These are phyloP conservation scores for Cordylochernes scorpioides DNA, from an alignment of 2,888 invertebrate species.

Conservation along the genomic window DNA sequence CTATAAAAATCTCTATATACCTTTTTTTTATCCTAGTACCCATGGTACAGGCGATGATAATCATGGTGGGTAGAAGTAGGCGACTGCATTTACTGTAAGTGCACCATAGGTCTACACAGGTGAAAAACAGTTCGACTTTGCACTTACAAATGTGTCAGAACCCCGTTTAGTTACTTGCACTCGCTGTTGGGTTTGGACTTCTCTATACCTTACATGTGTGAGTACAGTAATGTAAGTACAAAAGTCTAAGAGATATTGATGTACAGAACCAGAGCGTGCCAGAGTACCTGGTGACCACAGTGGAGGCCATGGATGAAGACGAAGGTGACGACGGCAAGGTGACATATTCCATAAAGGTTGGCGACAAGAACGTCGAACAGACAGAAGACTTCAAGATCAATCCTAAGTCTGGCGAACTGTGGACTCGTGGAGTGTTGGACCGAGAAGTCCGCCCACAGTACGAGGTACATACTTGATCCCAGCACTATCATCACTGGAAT, in stretches of 20 bases:
- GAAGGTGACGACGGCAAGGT: slow-evolving; percentile 33
- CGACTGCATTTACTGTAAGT: no score
- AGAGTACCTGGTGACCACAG: slow-evolving; percentile 32
- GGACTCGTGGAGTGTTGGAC: slow-evolving; percentile 48
- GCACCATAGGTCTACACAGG: no score
- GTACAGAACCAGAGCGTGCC: slow-evolving; percentile 11
- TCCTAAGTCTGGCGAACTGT: slow-evolving; percentile 45
- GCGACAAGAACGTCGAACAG: slow-evolving; percentile 43
- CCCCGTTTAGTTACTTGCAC: no score
- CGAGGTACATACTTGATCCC: slow-evolving; percentile 26
- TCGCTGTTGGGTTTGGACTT: no score
- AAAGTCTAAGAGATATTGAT: slow-evolving; percentile 3
- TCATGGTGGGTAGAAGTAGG: no score
- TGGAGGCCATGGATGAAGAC: slow-evolving; percentile 54
- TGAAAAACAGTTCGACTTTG: no score
- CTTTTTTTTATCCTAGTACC: no score
- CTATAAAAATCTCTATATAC: no score
- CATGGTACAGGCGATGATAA: no score
- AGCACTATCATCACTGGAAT: no score
- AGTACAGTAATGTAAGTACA: slow-evolving; percentile 1
- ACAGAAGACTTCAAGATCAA: slow-evolving; percentile 58
- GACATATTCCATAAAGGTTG: slow-evolving; percentile 51
- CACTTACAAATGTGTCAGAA: no score
- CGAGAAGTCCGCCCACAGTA: slow-evolving; percentile 40
- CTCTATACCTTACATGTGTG: no score